Evolutionary conservation across 2,797 vertebrate species (phyloP), one percentile per base, ranked within the genome.

Genomic region (Gobio occitaniae): DNA sequence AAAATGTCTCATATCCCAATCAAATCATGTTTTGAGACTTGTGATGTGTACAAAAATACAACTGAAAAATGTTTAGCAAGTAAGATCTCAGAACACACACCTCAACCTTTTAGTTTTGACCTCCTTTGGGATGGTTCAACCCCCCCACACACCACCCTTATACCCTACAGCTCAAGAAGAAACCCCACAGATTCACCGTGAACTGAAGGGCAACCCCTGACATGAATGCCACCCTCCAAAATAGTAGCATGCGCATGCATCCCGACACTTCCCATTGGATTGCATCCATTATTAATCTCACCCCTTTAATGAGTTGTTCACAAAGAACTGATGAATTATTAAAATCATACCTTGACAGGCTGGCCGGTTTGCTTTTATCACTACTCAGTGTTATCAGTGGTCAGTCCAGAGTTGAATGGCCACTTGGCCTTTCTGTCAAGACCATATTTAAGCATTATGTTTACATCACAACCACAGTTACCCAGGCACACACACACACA

Each of bases 261-360:
- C 70, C 59, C 11, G 68, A 54, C 50, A 69, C 59, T 29, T 32
- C 21, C 69, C 21, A 19, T 3, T 36, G 19, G 41, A 76, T 16
- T 11, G 12, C 17, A 68, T 81, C n/a, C 44, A 80, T 84, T 32
- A 74, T 65, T 65, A 75, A 84, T 50, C 13, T 56, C 6, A 50
- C 19, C 32, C 4, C n/a, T n/a, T 56, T 21, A 36, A 74, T 11
- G 19, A 25, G 16, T 17, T 70, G 7, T 36, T 80, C 84, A 81
- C 70, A 82, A 83, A 87, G 70, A 85, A 78, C 87, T 80, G 79
- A 88, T 86, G 87, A 86, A 74, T 85, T 91, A 78, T 90, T 93
- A 91, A 90, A 90, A 86, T 75, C 88, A 66, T 89, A 89, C 88
- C 88, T 87, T 70, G 32, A 44, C 66, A n/a, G 84, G 72, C 87